Percentiles rank a stretch among this genome's conserved stretches.
Evolutionary conservation across 2,888 invertebrate genomes (phyloP).

Genomic region (Coremacera marginata): DNA sequence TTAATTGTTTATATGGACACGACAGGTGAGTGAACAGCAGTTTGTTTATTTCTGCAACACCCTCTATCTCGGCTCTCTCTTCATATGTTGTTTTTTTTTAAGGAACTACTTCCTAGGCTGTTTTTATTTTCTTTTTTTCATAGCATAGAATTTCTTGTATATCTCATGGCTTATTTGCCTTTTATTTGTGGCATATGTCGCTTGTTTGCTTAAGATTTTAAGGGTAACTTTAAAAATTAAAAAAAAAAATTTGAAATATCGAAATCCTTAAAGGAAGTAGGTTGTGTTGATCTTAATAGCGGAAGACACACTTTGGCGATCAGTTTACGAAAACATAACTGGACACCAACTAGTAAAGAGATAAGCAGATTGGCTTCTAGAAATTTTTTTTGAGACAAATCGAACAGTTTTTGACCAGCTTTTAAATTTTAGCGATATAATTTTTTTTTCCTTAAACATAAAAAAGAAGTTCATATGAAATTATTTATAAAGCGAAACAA

Average conservation of each 20-base stretch:
- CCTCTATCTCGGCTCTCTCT: background rate
- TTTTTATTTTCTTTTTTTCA: background rate
- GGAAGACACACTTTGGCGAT: constrained; percentile 60
- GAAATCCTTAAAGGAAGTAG: constrained; percentile 55
- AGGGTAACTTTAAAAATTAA: background rate
- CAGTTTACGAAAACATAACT: constrained; percentile 53
- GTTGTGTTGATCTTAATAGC: constrained; percentile 51
- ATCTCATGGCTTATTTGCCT: background rate
- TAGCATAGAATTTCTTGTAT: background rate
- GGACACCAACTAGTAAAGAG: background rate
- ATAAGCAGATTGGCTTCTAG: background rate
- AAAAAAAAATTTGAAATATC: background rate
- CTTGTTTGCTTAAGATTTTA: background rate
- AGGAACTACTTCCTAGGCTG: constrained; percentile 1
- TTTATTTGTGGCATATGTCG: constrained; percentile 7
- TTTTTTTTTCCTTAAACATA: too few species aligned
- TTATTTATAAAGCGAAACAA: too few species aligned
- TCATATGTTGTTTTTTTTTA: background rate
- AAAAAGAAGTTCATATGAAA: too few species aligned
- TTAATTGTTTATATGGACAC: constrained; percentile 85
- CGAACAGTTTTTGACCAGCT: too few species aligned
- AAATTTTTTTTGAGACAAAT: too few species aligned
- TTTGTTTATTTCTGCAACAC: background rate
- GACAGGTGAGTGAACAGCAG: constrained; percentile 73
- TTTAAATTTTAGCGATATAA: too few species aligned